Evolutionary conservation across 2,888 invertebrate species (phyloP).

Genomic region (Nomada goodeniana): DNA sequence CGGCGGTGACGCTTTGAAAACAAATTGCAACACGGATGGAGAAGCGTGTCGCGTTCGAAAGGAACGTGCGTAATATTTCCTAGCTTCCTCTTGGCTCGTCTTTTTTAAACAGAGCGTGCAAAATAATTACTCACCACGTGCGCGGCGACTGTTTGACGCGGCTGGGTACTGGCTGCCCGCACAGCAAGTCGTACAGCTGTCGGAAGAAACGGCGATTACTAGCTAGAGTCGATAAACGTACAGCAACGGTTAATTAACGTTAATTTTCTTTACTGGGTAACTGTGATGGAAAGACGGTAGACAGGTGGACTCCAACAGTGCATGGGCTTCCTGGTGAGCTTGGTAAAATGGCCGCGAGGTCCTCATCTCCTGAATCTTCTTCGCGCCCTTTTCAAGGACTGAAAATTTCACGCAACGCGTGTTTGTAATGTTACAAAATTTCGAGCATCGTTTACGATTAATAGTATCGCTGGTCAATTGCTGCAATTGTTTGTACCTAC

Average conservation of each 20-base stretch:
- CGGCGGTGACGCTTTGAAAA: conserved; percentile 17
- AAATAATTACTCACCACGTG: conserved; percentile 85
- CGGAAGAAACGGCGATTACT: conserved; percentile 69
- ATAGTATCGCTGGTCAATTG: too few species aligned
- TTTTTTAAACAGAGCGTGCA: too few species aligned
- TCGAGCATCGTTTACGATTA: too few species aligned
- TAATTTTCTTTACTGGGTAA: conserved; percentile 87
- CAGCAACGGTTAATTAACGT: not conserved
- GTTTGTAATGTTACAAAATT: too few species aligned
- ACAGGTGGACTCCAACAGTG: conserved; percentile 90
- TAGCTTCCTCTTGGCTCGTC: too few species aligned
- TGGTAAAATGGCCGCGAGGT: conserved; percentile 91
- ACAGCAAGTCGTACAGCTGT: conserved; percentile 90
- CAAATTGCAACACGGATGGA: not conserved
- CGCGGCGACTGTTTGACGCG: conserved; percentile 85
- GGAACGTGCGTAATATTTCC: too few species aligned
- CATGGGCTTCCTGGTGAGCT: conserved; percentile 92
- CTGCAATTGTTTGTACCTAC: conserved; percentile 59
- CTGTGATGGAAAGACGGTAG: conserved; percentile 93
- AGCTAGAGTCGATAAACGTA: not conserved
- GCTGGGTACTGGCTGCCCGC: conserved; percentile 88
- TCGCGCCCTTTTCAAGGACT: conserved; percentile 87
- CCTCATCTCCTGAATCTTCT: conserved; percentile 89
- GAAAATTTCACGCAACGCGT: not conserved
- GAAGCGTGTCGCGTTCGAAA: too few species aligned